Conservation (phyloP, 1,140 invertebrate species). For the Euglossa dilemma region DNA sequence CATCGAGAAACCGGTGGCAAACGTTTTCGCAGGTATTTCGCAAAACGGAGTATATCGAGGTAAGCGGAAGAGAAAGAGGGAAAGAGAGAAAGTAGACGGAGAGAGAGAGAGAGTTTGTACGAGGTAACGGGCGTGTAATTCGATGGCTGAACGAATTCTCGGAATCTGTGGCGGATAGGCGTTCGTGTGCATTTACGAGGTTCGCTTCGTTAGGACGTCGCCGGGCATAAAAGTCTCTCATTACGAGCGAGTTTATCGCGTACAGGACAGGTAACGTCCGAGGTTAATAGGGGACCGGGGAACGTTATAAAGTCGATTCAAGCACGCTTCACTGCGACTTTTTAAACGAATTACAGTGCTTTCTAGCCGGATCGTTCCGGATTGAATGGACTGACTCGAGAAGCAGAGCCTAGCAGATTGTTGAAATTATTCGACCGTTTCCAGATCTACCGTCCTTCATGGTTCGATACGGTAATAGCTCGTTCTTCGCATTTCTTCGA, state of each 20-base stretch:
- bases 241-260: slow-evolving; percentile 53
- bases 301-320: slow-evolving; percentile 47
- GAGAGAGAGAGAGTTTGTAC: not conserved
- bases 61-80: not conserved
- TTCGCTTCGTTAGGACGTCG: slow-evolving; percentile 55
- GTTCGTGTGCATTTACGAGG: slow-evolving; percentile 43
- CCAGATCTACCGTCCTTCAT: not conserved
- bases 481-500: not conserved
- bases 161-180: slow-evolving; percentile 21
- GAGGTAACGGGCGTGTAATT: slow-evolving; percentile 49
- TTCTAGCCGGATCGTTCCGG: slow-evolving; percentile 16
- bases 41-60: not conserved
- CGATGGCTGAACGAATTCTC: slow-evolving; percentile 35
- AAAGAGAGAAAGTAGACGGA: not conserved
- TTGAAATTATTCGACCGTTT: slow-evolving; percentile 36
- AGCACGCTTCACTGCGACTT: not conserved
- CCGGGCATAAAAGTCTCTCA: slow-evolving; percentile 65
- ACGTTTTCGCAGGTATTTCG: not conserved
- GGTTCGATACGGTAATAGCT: not conserved
- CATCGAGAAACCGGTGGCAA: not conserved
- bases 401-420: slow-evolving; percentile 8
- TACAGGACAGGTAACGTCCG: slow-evolving; percentile 7
- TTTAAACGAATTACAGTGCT: slow-evolving; percentile 30
- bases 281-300: slow-evolving; percentile 1
- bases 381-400: slow-evolving; percentile 13